These are phyloP conservation scores for Henicopernis longicauda DNA, from an alignment of 2,113 vertebrate genomes.

Conservation along the genomic window DNA sequence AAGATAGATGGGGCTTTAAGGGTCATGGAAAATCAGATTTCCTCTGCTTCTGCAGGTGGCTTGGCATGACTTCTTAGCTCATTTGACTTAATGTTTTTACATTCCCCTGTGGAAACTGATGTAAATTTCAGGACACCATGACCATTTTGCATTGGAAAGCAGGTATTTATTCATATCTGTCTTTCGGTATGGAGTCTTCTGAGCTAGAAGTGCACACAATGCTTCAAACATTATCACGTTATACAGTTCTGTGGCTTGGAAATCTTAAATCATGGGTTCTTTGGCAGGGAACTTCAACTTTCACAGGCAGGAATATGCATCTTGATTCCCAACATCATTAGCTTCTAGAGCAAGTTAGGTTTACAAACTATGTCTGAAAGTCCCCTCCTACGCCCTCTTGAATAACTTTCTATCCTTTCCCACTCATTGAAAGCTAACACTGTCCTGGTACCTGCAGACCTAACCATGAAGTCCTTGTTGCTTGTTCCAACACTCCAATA, in stretches of 20 bases:
- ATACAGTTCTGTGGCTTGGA: neutral
- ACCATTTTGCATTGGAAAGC: neutral
- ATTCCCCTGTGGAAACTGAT: neutral
- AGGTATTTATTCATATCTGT: neutral
- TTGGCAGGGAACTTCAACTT: neutral
- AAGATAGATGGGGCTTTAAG: neutral
- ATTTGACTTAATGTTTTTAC: neutral
- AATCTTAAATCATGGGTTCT: neutral
- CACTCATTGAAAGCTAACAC: neutral
- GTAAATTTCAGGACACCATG: neutral
- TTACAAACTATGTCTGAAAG: neutral
- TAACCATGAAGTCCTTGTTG: neutral
- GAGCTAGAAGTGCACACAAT: neutral
- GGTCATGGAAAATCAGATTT: neutral
- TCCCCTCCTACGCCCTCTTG: neutral
- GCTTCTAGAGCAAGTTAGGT: neutral
- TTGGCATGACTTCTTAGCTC: neutral
- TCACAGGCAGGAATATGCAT: neutral
- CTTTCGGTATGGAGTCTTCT: neutral
- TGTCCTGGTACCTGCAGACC: neutral
- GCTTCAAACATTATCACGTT: neutral
- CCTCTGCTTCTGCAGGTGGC: neutral
- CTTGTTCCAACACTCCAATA: neutral
- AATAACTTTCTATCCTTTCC: neutral
- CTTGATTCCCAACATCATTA: neutral